Evolutionary conservation across 2,888 invertebrate genomes (phyloP).

Genomic region (Mythimna pallens): DNA sequence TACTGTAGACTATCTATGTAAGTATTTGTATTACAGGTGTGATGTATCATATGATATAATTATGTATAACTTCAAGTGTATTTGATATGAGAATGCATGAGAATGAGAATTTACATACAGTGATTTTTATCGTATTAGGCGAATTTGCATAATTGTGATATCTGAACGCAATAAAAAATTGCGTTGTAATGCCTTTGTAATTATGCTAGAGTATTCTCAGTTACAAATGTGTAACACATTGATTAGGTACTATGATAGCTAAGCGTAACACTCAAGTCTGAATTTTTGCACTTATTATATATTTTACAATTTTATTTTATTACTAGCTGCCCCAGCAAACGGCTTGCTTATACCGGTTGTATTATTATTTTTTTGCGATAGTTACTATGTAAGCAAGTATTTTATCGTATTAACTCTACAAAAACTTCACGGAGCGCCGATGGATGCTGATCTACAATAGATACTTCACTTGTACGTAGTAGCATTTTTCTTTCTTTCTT

Average conservation of each 20-base stretch:
- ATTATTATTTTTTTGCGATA: no score
- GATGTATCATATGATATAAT: conserved; percentile 21
- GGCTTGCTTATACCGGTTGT: no score
- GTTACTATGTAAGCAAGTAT: no score
- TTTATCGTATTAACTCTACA: neutral
- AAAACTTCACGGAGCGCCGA: neutral
- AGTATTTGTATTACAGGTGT: conserved; percentile 7
- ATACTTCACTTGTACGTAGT: neutral
- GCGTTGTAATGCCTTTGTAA: neutral
- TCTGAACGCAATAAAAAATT: neutral
- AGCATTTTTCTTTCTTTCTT: no score
- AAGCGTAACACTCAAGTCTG: neutral
- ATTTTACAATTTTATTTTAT: no score
- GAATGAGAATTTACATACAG: conserved; percentile 40
- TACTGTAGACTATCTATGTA: conserved; percentile 2
- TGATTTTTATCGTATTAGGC: conserved; percentile 10
- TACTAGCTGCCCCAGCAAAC: no score
- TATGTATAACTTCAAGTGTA: neutral
- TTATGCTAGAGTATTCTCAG: neutral
- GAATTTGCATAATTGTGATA: conserved; percentile 20
- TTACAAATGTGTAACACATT: neutral
- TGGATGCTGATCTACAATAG: neutral
- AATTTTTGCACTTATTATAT: no score
- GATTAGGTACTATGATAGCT: neutral
- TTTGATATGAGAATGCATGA: conserved; percentile 30